A percentile compares a stretch with the other conserved stretches of the same genome.
Conservation (phyloP, 1,140 invertebrate genomes). For the Scaptomyza pallida region DNA sequence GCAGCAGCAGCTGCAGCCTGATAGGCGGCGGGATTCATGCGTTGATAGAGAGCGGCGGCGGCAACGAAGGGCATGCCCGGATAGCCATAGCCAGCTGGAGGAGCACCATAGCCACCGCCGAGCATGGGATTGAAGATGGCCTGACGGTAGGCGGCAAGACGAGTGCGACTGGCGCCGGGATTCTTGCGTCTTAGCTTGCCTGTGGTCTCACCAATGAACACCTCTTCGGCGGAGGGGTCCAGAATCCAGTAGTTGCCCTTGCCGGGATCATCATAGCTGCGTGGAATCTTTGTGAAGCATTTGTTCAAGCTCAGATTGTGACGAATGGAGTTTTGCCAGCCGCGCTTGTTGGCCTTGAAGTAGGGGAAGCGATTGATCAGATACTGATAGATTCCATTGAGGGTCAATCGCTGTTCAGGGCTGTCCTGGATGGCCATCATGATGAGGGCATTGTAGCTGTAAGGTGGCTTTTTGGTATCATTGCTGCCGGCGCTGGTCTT, state of each 20-base stretch:
- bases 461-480: slow-evolving; percentile 95
- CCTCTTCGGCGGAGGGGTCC: slow-evolving; percentile 96
- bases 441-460: slow-evolving; percentile 99
- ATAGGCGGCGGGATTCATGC: slow-evolving; percentile 76
- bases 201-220: slow-evolving; percentile 98
- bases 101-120: slow-evolving; percentile 50
- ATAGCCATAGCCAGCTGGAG: slow-evolving; percentile 61
- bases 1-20: slow-evolving; percentile 61
- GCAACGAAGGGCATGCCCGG: slow-evolving; percentile 70
- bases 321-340: slow-evolving; percentile 99
- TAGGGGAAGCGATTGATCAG: slow-evolving; percentile 99
- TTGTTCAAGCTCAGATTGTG: slow-evolving; percentile 99
- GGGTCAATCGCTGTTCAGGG: slow-evolving; percentile 95
- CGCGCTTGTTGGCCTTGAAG: slow-evolving; percentile 98
- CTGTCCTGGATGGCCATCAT: slow-evolving; percentile 99
- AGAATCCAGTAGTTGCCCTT: slow-evolving; percentile 99
- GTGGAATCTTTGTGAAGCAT: slow-evolving; percentile 98
- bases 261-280: slow-evolving; percentile 96
- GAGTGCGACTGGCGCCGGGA: slow-evolving; percentile 92
- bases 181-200: slow-evolving; percentile 95
- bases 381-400: slow-evolving; percentile 99
- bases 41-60: slow-evolving; percentile 73
- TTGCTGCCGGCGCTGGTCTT: slow-evolving; percentile 75
- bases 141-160: slow-evolving; percentile 94
- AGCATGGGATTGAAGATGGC: slow-evolving; percentile 85